Percentiles rank a stretch among this genome's conserved stretches.
These are phyloP conservation scores for Baccha elongata DNA, from an alignment of 2,888 invertebrate genomes.

Conservation along the genomic window DNA sequence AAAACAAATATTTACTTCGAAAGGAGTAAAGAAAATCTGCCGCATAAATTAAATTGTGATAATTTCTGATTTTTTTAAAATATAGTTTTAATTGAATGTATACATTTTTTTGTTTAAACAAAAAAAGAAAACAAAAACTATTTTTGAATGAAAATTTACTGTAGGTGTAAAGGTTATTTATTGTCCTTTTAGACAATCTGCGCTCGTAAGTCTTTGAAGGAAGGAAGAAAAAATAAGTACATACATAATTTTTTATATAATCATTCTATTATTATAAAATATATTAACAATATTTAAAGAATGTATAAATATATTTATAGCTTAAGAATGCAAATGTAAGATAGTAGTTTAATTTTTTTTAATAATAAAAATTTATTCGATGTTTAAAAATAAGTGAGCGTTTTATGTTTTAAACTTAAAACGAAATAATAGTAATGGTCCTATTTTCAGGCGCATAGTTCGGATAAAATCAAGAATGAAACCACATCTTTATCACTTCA, in stretches of 20 bases:
- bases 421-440: no score
- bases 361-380: conserved; percentile 60
- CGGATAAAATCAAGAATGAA: no score
- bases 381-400: conserved; percentile 20
- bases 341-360: conserved; percentile 59
- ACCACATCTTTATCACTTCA: no score
- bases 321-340: conserved; percentile 63
- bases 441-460: no score
- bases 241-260: conserved; percentile 60
- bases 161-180: conserved; percentile 59
- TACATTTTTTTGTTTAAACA: not conserved
- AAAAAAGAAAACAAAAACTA: conserved; percentile 45
- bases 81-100: conserved; percentile 23
- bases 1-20: not conserved
- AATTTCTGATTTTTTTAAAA: conserved; percentile 22
- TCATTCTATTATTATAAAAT: conserved; percentile 40
- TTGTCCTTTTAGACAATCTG: conserved; percentile 70
- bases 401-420: no score
- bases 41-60: conserved; percentile 32
- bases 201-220: conserved; percentile 45
- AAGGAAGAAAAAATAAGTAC: conserved; percentile 31
- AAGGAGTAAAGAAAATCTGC: conserved; percentile 3
- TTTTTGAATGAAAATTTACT: conserved; percentile 70
- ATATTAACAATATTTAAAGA: conserved; percentile 24
- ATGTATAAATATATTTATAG: conserved; percentile 54